phyloP scores from a whole-genome alignment of 2,113 vertebrate genomes.

The Gobio gobio region DNA sequence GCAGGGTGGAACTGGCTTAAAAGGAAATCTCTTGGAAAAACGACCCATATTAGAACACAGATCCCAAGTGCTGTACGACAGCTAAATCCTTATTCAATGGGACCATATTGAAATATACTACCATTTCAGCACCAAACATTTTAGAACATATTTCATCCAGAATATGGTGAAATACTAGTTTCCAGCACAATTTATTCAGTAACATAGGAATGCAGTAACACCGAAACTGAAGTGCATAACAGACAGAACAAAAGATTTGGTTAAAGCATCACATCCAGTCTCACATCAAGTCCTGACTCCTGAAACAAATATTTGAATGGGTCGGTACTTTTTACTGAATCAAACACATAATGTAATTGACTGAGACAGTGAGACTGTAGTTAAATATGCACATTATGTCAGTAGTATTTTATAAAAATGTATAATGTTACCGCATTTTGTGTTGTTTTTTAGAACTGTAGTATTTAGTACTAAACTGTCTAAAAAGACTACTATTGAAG shows the following conservation, averaged over 20 bases:
- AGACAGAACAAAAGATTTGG: background rate
- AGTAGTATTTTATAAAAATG: background rate
- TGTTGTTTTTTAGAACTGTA: background rate
- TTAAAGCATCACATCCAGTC: background rate
- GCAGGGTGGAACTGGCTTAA: constrained; percentile 42
- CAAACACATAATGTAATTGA: background rate
- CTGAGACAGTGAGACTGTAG: background rate
- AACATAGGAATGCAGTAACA: no score
- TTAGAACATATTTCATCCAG: background rate
- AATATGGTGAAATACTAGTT: no score
- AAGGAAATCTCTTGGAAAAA: constrained; percentile 53
- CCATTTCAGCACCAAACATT: background rate
- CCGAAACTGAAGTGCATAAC: no score
- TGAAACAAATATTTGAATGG: background rate
- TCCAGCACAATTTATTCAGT: no score
- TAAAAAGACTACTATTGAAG: background rate
- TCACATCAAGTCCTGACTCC: background rate
- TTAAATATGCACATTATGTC: background rate
- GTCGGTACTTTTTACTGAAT: background rate
- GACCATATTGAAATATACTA: background rate
- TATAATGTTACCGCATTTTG: background rate
- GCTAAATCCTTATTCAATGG: constrained; percentile 11
- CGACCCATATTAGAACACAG: constrained; percentile 38
- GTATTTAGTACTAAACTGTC: background rate
- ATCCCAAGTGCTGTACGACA: background rate